Evolutionary conservation across 2,888 invertebrate species (phyloP).

Genomic region (Ctena decussata): DNA sequence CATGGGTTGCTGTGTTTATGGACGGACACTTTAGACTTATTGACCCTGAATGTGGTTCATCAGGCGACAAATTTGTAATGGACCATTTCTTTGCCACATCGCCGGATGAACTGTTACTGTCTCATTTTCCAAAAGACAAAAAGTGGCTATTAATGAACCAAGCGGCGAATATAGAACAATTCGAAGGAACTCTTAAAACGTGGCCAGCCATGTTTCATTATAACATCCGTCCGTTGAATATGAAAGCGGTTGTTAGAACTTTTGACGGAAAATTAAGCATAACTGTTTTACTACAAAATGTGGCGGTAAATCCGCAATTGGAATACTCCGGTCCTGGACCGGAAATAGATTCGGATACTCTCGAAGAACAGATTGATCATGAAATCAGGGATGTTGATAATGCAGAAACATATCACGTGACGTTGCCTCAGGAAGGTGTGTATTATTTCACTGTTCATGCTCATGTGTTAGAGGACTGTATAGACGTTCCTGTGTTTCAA

Average conservation of each 20-base stretch:
- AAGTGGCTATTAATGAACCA: conserved; percentile 78
- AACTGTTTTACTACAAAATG: conserved; percentile 76
- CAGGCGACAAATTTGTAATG: conserved; percentile 75
- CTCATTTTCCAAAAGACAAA: conserved; percentile 79
- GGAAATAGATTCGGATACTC: conserved; percentile 72
- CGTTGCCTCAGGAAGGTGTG: conserved; percentile 78
- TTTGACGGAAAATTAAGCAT: conserved; percentile 80
- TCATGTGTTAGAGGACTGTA: conserved; percentile 77
- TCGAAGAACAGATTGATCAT: conserved; percentile 77
- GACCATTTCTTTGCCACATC: conserved; percentile 80
- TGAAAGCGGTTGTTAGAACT: conserved; percentile 77
- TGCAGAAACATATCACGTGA: conserved; percentile 80
- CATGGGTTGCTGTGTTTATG: conserved; percentile 78
- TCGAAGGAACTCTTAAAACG: conserved; percentile 76
- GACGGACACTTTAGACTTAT: conserved; percentile 76
- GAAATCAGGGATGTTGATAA: conserved; percentile 79
- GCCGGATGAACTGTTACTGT: conserved; percentile 77
- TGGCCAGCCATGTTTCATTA: conserved; percentile 83
- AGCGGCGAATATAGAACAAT: conserved; percentile 69
- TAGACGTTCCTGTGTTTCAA: conserved; percentile 80
- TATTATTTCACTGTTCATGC: conserved; percentile 80
- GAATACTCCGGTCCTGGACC: conserved; percentile 79
- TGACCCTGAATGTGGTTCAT: conserved; percentile 74
- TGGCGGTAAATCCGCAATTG: conserved; percentile 79
- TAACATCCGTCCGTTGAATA: conserved; percentile 79